These are phyloP conservation scores for Albula goreensis DNA, from an alignment of 2,113 vertebrate genomes.

Conservation along the genomic window DNA sequence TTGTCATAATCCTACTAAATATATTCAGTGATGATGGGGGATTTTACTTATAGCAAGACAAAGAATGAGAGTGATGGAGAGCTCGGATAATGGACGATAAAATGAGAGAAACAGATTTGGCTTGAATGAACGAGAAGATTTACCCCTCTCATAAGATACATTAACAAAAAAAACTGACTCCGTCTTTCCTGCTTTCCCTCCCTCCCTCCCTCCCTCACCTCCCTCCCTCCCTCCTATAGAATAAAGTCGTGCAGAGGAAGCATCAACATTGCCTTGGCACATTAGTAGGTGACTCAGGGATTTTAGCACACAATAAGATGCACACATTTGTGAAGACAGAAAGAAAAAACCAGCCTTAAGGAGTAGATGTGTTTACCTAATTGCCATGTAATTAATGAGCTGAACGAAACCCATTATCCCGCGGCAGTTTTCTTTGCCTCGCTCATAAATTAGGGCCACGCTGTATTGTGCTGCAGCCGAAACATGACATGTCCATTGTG, in stretches of 20 bases:
- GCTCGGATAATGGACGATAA: too few relatives aligned
- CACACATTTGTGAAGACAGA: background rate
- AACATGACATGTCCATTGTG: background rate
- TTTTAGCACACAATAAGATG: constrained; percentile 1
- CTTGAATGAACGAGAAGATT: too few relatives aligned
- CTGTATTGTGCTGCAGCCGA: background rate
- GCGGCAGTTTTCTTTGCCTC: background rate
- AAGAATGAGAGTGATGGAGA: too few relatives aligned
- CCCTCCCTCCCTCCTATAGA: background rate
- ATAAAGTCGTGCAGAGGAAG: background rate
- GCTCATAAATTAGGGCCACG: background rate
- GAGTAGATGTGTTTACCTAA: background rate
- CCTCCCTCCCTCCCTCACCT: background rate
- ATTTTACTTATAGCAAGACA: too few relatives aligned
- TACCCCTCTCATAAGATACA: too few relatives aligned
- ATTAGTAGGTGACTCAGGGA: background rate
- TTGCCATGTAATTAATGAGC: background rate
- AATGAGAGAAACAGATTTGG: too few relatives aligned
- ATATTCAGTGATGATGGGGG: too few relatives aligned
- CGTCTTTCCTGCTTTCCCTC: too few relatives aligned
- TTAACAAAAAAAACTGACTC: too few relatives aligned
- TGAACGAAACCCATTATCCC: background rate
- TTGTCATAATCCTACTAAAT: too few relatives aligned
- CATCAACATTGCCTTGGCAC: background rate
- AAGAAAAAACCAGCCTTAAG: background rate